phyloP scores from a whole-genome alignment of 2,113 vertebrate species.

The Sakesphorus luctuosus region DNA sequence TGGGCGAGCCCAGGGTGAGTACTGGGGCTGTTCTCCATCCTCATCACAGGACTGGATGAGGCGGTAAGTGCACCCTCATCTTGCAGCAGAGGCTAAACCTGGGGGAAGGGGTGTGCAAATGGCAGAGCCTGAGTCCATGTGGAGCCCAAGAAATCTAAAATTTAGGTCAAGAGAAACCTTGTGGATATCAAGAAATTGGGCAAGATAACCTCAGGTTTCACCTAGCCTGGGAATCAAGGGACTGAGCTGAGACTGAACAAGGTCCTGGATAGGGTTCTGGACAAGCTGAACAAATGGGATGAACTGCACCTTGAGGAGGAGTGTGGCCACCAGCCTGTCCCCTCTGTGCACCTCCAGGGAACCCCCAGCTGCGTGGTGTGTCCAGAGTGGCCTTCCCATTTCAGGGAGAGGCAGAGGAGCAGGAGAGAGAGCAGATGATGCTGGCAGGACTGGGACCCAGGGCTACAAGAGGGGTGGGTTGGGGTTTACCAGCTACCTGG shows the following conservation, averaged over 20 bases:
- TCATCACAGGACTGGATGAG: neutral
- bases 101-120: neutral
- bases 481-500: neutral
- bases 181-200: neutral
- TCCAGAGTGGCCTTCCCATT: neutral
- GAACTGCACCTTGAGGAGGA: neutral
- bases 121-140: neutral
- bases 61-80: neutral
- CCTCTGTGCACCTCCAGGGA: neutral
- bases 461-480: neutral
- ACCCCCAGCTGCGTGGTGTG: neutral
- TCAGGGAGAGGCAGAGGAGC: neutral
- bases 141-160: neutral
- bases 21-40: neutral
- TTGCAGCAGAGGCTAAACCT: neutral
- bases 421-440: neutral
- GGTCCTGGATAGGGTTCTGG: no score
- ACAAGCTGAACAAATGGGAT: neutral
- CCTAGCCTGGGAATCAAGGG: neutral
- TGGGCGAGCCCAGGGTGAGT: no score
- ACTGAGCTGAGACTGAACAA: neutral
- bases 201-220: neutral
- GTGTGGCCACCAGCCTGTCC: neutral
- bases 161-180: accelerated
- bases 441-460: neutral